Conservation (phyloP, 2,888 invertebrate species). For the Plagodis pulveraria region DNA sequence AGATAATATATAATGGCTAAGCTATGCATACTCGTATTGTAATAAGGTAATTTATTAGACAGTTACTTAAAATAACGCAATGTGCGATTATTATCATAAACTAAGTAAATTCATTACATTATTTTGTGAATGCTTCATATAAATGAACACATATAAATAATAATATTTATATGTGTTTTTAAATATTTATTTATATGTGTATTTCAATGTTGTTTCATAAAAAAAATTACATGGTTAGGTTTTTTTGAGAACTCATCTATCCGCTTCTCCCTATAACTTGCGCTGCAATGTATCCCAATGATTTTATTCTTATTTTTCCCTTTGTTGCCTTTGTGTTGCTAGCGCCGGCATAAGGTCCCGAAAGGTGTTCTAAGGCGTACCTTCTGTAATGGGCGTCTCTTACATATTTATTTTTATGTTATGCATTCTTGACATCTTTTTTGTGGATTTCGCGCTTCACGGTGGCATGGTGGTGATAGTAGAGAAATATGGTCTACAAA, state of each 20-base stretch:
- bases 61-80: too few species aligned
- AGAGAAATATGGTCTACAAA: neutral
- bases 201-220: too few species aligned
- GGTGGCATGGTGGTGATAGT: slow-evolving; percentile 53
- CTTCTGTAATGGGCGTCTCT: slow-evolving; percentile 73
- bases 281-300: slow-evolving; percentile 45
- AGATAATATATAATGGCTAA: too few species aligned
- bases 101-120: too few species aligned
- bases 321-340: slow-evolving; percentile 80
- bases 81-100: too few species aligned
- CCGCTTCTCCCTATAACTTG: slow-evolving; percentile 38
- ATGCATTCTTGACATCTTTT: slow-evolving; percentile 78
- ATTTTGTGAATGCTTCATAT: too few species aligned
- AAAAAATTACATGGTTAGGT: neutral
- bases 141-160: too few species aligned
- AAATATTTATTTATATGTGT: too few species aligned
- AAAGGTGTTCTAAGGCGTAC: slow-evolving; percentile 79
- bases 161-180: too few species aligned
- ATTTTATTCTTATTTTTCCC: slow-evolving; percentile 71
- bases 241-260: neutral
- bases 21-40: too few species aligned
- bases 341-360: slow-evolving; percentile 79
- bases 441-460: slow-evolving; percentile 76
- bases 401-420: slow-evolving; percentile 84
- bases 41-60: too few species aligned